phyloP scores from a whole-genome alignment of 1,140 invertebrate species.

The Trypoxylus dichotomus region DNA sequence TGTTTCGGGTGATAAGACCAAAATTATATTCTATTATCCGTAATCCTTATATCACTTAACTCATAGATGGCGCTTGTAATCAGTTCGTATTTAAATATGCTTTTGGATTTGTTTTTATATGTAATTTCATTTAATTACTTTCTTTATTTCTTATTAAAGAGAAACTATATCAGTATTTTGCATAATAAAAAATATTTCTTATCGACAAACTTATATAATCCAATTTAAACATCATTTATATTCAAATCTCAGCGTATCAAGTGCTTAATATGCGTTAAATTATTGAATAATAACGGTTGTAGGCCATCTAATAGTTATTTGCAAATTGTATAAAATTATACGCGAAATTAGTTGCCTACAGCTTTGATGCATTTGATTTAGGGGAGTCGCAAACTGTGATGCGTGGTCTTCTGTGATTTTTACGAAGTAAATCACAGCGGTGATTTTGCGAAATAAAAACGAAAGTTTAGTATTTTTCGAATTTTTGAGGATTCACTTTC shows the following conservation, averaged over 20 bases:
- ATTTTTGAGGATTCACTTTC: background rate
- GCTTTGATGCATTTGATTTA: background rate
- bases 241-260: background rate
- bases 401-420: background rate
- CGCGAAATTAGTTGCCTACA: constrained; percentile 3
- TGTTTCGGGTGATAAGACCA: too few species aligned
- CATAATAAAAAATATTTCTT: background rate
- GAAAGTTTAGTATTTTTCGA: background rate
- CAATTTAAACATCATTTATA: background rate
- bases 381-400: background rate
- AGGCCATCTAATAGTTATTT: background rate
- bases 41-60: too few species aligned
- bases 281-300: constrained; percentile 13
- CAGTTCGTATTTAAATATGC: background rate
- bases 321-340: background rate
- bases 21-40: too few species aligned
- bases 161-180: too few species aligned
- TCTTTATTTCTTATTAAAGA: too few species aligned
- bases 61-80: background rate
- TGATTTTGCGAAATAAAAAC: background rate
- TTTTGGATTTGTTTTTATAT: too few species aligned
- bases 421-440: background rate
- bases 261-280: background rate
- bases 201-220: background rate
- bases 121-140: too few species aligned